phyloP scores from a whole-genome alignment of 1,140 invertebrate genomes.

The Bilobella aurantiaca region DNA sequence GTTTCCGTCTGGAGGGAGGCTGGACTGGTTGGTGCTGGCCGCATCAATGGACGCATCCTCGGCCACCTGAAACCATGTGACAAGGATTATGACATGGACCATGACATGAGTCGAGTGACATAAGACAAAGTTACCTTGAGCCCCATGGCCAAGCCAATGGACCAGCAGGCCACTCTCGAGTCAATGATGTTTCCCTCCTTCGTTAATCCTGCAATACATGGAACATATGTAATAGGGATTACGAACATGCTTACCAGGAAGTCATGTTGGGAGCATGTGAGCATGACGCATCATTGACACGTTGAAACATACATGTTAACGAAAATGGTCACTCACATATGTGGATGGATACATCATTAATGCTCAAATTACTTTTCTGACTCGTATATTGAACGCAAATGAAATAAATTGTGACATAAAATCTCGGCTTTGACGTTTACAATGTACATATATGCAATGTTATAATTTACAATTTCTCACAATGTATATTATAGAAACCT shows the following conservation, averaged over 20 bases:
- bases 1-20: conserved; percentile 28
- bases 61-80: conserved; percentile 18
- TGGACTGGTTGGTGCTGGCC: conserved; percentile 12
- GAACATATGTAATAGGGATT: background rate
- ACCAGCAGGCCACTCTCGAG: conserved; percentile 39
- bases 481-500: too few species aligned
- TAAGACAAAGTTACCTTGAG: conserved; percentile 16
- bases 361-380: too few species aligned
- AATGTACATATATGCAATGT: too few species aligned
- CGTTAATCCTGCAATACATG: conserved; percentile 33
- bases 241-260: background rate
- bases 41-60: conserved; percentile 30
- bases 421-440: too few species aligned
- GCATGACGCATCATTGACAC: too few species aligned
- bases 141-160: conserved; percentile 40
- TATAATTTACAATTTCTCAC: too few species aligned
- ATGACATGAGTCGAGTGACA: background rate
- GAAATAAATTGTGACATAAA: too few species aligned
- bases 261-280: too few species aligned
- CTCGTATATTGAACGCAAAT: too few species aligned
- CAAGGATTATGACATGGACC: background rate
- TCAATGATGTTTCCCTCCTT: conserved; percentile 38
- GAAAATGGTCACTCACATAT: too few species aligned
- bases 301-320: too few species aligned
- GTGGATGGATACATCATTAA: too few species aligned